Evolutionary conservation across 2,113 vertebrate genomes (phyloP).

Genomic region (Rhineura floridana): DNA sequence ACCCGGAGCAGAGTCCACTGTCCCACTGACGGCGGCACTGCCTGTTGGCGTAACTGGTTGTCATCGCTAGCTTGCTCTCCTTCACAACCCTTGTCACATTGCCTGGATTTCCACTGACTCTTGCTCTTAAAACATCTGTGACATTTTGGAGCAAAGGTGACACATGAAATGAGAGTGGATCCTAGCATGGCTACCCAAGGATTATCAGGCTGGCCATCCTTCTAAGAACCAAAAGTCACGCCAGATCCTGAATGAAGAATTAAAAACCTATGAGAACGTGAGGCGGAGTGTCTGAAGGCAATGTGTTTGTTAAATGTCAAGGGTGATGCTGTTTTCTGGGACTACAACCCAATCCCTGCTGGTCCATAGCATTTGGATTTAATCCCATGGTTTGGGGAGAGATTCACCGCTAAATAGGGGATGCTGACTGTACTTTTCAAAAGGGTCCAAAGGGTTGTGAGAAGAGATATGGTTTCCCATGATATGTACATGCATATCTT

Average conservation of each 20-base stretch:
- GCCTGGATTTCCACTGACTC: not conserved
- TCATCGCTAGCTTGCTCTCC: not conserved
- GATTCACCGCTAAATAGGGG: not conserved
- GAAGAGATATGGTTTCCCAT: not conserved
- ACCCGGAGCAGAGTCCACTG: too few species aligned
- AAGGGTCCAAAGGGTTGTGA: not conserved
- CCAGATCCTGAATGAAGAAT: not conserved
- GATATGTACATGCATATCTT: not conserved
- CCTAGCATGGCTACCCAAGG: not conserved
- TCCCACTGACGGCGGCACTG: too few species aligned
- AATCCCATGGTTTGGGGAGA: not conserved
- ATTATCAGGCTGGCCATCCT: not conserved
- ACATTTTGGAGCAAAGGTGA: constrained; percentile 29
- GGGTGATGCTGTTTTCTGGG: not conserved
- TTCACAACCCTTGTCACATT: not conserved
- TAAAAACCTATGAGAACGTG: not conserved
- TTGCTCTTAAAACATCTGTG: fast-evolving
- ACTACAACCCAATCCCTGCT: not conserved
- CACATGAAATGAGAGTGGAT: constrained; percentile 14
- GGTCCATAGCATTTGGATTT: not conserved
- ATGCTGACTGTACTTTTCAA: not conserved
- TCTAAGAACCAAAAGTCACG: not conserved
- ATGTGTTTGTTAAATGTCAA: not conserved
- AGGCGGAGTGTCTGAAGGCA: not conserved
- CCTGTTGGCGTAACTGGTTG: too few species aligned